Base-by-base conservation (phyloP, 2,888 invertebrate species). In the Zeuzera pyrina region DNA sequence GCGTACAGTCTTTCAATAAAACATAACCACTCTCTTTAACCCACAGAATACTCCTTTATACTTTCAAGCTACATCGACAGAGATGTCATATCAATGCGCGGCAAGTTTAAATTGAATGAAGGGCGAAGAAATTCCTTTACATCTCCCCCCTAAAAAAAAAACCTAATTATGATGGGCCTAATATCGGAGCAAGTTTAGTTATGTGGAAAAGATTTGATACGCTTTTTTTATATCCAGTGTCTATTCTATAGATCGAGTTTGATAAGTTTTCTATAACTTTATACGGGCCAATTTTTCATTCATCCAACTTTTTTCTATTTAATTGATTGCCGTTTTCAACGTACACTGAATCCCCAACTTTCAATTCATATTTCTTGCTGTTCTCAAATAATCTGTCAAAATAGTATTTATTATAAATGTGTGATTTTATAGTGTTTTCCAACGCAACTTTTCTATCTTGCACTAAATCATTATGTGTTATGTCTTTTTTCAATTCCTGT, bases 311-410 rank as follows among this genome's bases (percentile, higher is more conserved):
- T 25, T 35, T 49, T 30, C 50, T 45, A 13, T 53, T 56, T 24
- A 54, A 24, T 32, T 34, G 39, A 24, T 57, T 45, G 13, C 53
- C 54, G 36, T 57, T 53, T 28, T 56, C 55, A 1, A 55, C 46
- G 42, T 28, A 49, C 12, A 52, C 43, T 6, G 19, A 19, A 8
- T 19, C 19, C 19, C 19, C 19, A 6, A 19, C 19, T 19, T 19
- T 19, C 5, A 19, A 4, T 6, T 48, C 32, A 12, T 6, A 11
- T 1, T 42, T 1, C 43, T 25, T 42, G 34, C 44, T 19, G 21
- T 39, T 41, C 36, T 38, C 43, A 19, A n/a, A n/a, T n/a, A n/a
- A n/a, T n/a, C n/a, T n/a, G n/a, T 52, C 46, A 25, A 15, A 35
- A 12, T 29, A 1, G 15, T 2, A 33, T 28, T 49, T 49, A 16